Base-by-base conservation (phyloP, 2,888 invertebrate species). In the Zaprionus lineosus region DNA sequence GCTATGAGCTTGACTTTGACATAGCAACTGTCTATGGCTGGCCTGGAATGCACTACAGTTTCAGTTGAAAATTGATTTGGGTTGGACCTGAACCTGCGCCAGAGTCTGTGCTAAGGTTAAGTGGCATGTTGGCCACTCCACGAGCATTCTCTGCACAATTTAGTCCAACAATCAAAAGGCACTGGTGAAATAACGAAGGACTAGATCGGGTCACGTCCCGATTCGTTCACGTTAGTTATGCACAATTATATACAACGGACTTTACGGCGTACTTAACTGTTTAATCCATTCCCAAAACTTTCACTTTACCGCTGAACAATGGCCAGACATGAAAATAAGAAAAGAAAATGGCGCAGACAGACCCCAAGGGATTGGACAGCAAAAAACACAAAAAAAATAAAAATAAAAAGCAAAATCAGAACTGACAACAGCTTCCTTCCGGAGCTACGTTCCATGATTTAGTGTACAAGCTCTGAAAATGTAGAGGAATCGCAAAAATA, bases 81-180 rank as follows among this genome's bases (percentile, higher is more conserved):
- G 24, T 53, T 59, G 58, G 43, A 39, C 16, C 46, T 40, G 47
- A 43, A 46, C 59, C 50, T 41, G n/a, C n/a, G n/a, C n/a, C n/a
- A n/a, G n/a, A n/a, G n/a, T n/a, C 41, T 46, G 29, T 48, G 50
- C 43, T 72, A 66, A 53, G 81, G 74, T 73, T 81, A 84, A 82
- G 77, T 82, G 84, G 81, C 84, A 84, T 58, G 73, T 70, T 74
- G 74, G 53, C 55, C 52, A 50, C 43, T 61, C 50, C 34, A 57
- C 28, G 40, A 47, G n/a, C 50, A 39, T 21, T 36, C 52, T 34
- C 56, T 48, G 6, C 5, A 57, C 63, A 74, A 76, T 67, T 74
- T 66, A 46, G 37, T 43, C 50, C 50, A 53, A 44, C 61, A 52
- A 63, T 56, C 58, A 59, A 65, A 68, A n/a, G n/a, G n/a, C n/a